Evolutionary conservation across 2,888 invertebrate genomes (phyloP).

Genomic region (Eudemis profundana): DNA sequence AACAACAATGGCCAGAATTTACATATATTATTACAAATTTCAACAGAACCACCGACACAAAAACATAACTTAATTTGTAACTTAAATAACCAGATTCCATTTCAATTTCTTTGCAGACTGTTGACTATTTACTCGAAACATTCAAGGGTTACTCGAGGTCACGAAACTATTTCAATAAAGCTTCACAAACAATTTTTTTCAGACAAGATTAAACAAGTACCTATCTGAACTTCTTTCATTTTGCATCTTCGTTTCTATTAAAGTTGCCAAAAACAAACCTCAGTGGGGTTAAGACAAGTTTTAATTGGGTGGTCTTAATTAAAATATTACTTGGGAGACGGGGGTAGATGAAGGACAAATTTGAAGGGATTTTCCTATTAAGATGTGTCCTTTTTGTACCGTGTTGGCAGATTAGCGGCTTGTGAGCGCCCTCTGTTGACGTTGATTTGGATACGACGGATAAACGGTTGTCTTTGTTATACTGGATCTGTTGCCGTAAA

Average conservation of each 20-base stretch:
- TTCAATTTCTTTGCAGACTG: background rate
- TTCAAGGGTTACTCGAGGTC: conserved; percentile 20
- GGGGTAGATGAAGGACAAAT: conserved; percentile 32
- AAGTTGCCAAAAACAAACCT: conserved; percentile 74
- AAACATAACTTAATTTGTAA: background rate
- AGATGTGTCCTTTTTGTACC: background rate
- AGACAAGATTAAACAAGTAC: conserved; percentile 27
- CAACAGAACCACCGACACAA: background rate
- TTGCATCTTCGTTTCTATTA: conserved; percentile 66
- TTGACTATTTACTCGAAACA: conserved; percentile 18
- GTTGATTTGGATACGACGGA: conserved; percentile 37
- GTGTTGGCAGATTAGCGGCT: conserved; percentile 63
- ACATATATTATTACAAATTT: background rate
- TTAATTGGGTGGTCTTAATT: conserved; percentile 75
- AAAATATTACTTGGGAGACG: conserved; percentile 76
- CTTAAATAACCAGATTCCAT: conserved; percentile 1
- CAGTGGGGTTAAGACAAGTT: conserved; percentile 64
- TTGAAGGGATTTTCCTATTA: background rate
- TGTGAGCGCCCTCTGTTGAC: conserved; percentile 43
- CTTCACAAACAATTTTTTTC: conserved; percentile 27
- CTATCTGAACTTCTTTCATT: conserved; percentile 54
- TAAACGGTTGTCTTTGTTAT: conserved; percentile 7
- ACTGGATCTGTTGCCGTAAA: background rate
- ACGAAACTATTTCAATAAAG: conserved; percentile 33
- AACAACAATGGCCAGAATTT: too few relatives aligned